Evolutionary conservation across 2,888 invertebrate species (phyloP).

Genomic region (Anodontia alba): DNA sequence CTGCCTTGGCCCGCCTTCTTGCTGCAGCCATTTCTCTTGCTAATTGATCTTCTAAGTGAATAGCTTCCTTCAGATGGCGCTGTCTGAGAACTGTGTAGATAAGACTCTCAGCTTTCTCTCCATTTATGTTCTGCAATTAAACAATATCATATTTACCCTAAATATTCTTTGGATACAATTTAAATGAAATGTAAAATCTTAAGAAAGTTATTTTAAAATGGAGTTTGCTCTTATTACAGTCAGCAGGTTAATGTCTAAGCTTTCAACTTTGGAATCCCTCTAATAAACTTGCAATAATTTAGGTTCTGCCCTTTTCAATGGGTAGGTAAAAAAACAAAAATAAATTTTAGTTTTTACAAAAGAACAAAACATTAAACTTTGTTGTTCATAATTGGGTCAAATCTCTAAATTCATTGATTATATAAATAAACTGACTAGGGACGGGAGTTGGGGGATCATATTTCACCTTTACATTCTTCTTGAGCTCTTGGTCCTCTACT

Average conservation of each 20-base stretch:
- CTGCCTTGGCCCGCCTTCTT: slow-evolving; percentile 72
- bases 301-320: too few species aligned
- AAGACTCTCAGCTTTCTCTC: slow-evolving; percentile 80
- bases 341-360: too few species aligned
- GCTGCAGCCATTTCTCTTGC: slow-evolving; percentile 76
- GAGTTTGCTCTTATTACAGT: too few species aligned
- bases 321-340: too few species aligned
- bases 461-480: slow-evolving; percentile 78
- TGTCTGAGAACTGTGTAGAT: slow-evolving; percentile 81
- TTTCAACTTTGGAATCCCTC: too few species aligned
- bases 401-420: too few species aligned
- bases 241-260: too few species aligned
- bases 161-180: background rate
- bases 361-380: too few species aligned
- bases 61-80: slow-evolving; percentile 83
- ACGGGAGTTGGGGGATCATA: too few species aligned
- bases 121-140: slow-evolving; percentile 75
- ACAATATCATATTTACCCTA: background rate
- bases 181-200: too few species aligned
- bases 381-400: too few species aligned
- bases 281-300: too few species aligned
- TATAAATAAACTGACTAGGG: background rate
- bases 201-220: background rate
- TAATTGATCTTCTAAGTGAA: slow-evolving; percentile 82
- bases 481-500: slow-evolving; percentile 75